Conservation (phyloP, 2,888 invertebrate genomes). For the Furcula furcula region DNA sequence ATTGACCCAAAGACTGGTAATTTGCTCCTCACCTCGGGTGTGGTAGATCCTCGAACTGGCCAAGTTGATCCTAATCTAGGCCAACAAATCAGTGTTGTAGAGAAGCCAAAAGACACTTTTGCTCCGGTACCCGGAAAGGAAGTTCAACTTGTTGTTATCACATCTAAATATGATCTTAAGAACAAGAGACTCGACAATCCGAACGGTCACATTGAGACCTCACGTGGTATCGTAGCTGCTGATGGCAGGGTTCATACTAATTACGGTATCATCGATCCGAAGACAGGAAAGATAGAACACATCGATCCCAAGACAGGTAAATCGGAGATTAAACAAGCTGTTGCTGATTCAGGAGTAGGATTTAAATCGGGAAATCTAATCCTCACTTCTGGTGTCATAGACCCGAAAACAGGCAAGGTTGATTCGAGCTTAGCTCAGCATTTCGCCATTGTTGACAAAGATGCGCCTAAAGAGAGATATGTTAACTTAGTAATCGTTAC, state of each 20-base stretch:
- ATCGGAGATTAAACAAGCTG: slow-evolving; percentile 78
- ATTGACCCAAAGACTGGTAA: slow-evolving; percentile 83
- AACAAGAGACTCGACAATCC: slow-evolving; percentile 79
- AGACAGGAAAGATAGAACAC: slow-evolving; percentile 79
- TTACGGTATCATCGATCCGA: slow-evolving; percentile 78
- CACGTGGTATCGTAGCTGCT: slow-evolving; percentile 67
- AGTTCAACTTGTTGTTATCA: slow-evolving; percentile 69
- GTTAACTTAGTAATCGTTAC: slow-evolving; percentile 70
- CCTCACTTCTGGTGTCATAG: slow-evolving; percentile 73
- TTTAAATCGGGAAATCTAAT: slow-evolving; percentile 70
- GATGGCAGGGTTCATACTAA: slow-evolving; percentile 80
- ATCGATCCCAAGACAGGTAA: slow-evolving; percentile 81
- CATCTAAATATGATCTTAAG: slow-evolving; percentile 82
- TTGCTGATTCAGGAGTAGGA: slow-evolving; percentile 57
- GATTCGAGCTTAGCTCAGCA: slow-evolving; percentile 73
- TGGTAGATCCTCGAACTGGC: slow-evolving; percentile 79
- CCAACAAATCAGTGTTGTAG: slow-evolving; percentile 65
- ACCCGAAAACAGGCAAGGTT: slow-evolving; percentile 78
- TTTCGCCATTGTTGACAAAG: slow-evolving; percentile 61
- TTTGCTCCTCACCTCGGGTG: slow-evolving; percentile 73
- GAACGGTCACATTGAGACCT: slow-evolving; percentile 77
- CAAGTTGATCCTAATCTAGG: slow-evolving; percentile 79
- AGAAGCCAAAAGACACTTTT: slow-evolving; percentile 54
- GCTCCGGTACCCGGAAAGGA: slow-evolving; percentile 60
- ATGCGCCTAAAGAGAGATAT: slow-evolving; percentile 48